Evolutionary conservation across 1,140 invertebrate genomes (phyloP), one percentile per base, ranked within the genome.

Genomic region (Chironomus tepperi): DNA sequence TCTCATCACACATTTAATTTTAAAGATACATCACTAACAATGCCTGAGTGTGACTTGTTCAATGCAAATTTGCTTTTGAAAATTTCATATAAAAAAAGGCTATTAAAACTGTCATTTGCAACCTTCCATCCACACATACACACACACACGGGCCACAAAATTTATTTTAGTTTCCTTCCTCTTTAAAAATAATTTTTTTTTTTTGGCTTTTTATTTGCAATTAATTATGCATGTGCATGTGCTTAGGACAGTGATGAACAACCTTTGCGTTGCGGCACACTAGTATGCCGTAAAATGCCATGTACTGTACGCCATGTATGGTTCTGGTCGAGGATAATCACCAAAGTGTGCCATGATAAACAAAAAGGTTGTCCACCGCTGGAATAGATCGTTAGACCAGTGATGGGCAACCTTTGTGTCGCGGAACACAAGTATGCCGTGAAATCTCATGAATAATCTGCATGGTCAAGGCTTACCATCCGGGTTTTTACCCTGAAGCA

Each of bases 191-290:
- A 57, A 47, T 9, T 12, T n/a, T n/a, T n/a, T n/a, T n/a, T 34
- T 34, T 57, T n/a, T 57, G n/a, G 12, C 47, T 57, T 34, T n/a
- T 57, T 57, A 57, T 57, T 57, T 57, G 47, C 47, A 57, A 57
- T 57, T 57, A 57, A 57, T 57, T 57, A 57, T 57, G 47, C 47
- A 57, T 57, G 12, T 57, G 47, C 47, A 57, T 57, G 47, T 34
- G 24, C 24, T 34, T 34, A 57, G 47, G 8, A 47, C 43, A 47
- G 15, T 47, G 43, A 47, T 12, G 43, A 47, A 47, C 9, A 47
- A 9, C 43, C 9, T 47, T 15, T 12, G 43, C 43, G n/a, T n/a
- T n/a, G n/a, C n/a, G n/a, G n/a, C n/a, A n/a, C n/a, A n/a, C n/a
- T n/a, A n/a, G n/a, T n/a, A n/a, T n/a, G n/a, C n/a, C n/a, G n/a